Evolutionary conservation across 2,888 invertebrate species (phyloP), one percentile per base, ranked within the genome.

Genomic region (Dynastes tityus): DNA sequence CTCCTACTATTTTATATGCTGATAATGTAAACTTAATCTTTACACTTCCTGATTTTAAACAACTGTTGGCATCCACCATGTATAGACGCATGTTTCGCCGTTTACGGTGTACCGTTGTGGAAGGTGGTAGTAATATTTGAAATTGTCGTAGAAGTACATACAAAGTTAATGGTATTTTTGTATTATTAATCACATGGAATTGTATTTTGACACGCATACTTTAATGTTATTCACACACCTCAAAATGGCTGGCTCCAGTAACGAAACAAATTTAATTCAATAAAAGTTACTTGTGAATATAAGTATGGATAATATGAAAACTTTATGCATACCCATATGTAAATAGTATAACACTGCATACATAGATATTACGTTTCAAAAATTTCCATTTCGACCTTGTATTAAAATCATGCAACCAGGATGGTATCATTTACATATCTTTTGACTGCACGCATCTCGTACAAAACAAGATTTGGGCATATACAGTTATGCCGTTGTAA

Each of bases 371-470:
- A 71, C 71, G 55, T 71, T 71, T 71, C 71, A 73, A 55, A 73
- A 58, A 73, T 73, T 73, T 73, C 58, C 58, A 40, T 22, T 73
- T 40, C 58, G 73, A 73, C 73, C 73, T 73, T 73, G 73, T 58
- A 58, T 67, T 73, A 61, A 58, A 73, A 73, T 73, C 73, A 58
- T 73, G 51, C 73, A 22, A 73, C 29, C 58, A 6, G 58, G 58
- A 73, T 73, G 58, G 73, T 73, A 73, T 71, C 71, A 71, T 55
- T 55, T 71, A 71, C 71, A 63, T 68, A 68, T 67, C 49, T 67
- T 51, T 67, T 22, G 49, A 49, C 45, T 45, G 67, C 45, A 49
- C 16, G 67, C 45, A 45, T 49, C 9, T 67, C 67, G 49, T 22
- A 45, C 67, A 63, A 8, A 63, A 63, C 63, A 32, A 63, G 63